These are phyloP conservation scores for Meloe dianella DNA, from an alignment of 2,888 invertebrate species.

Conservation along the genomic window DNA sequence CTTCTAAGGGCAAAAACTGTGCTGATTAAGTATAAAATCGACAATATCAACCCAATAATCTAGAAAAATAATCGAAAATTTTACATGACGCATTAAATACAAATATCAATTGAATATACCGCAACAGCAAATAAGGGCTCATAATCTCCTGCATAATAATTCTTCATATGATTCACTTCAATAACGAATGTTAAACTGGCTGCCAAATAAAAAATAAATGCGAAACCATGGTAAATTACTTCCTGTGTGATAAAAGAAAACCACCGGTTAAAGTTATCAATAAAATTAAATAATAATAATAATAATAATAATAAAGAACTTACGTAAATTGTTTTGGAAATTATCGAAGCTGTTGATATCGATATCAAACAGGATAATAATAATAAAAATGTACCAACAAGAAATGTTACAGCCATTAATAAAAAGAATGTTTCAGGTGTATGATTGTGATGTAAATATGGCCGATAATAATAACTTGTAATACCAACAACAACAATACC, in stretches of 20 bases:
- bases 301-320: too few species aligned
- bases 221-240: conserved; percentile 79
- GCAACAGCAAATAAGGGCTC: conserved; percentile 75
- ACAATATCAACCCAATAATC: conserved; percentile 78
- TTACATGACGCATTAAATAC: not conserved
- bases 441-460: conserved; percentile 44
- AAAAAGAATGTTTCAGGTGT: conserved; percentile 73
- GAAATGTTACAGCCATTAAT: conserved; percentile 76
- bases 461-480: conserved; percentile 62
- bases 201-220: conserved; percentile 73
- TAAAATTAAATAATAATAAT: too few species aligned
- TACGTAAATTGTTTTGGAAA: conserved; percentile 81
- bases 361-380: conserved; percentile 78
- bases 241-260: conserved; percentile 65
- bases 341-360: conserved; percentile 80
- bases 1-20: conserved; percentile 78
- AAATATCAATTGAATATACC: conserved; percentile 62
- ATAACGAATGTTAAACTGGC: conserved; percentile 74
- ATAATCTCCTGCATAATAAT: conserved; percentile 59
- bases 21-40: conserved; percentile 76
- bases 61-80: conserved; percentile 60
- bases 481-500: conserved; percentile 78
- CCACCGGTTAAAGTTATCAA: too few species aligned
- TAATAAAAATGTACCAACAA: conserved; percentile 80
- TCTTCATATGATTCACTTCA: conserved; percentile 65